Conservation (phyloP, 2,797 vertebrate genomes). For the Lates japonicus region DNA sequence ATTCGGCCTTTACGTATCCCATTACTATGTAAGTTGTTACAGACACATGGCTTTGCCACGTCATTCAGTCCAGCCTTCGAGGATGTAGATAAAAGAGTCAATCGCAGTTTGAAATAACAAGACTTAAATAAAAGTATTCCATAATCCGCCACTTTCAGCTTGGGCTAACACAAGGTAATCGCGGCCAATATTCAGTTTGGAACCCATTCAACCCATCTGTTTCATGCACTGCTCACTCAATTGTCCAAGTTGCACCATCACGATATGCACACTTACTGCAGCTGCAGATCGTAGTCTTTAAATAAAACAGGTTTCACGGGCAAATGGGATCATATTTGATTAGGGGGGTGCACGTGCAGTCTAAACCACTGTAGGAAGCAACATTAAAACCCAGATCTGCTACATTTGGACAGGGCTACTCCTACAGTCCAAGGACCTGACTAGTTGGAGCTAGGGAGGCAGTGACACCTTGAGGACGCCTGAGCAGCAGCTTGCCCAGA, state of each 20-base stretch:
- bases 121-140: not conserved
- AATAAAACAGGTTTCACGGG: not conserved
- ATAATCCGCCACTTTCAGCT: not conserved
- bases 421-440: slow-evolving; percentile 35
- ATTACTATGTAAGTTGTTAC: not conserved
- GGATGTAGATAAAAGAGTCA: not conserved
- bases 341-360: slow-evolving; percentile 42
- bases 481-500: slow-evolving; percentile 95
- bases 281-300: not conserved
- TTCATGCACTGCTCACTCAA: not conserved
- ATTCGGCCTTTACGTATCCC: too few relatives aligned
- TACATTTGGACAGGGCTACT: slow-evolving; percentile 18
- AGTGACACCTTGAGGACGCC: slow-evolving; percentile 96
- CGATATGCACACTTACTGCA: not conserved
- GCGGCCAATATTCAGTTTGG: not conserved
- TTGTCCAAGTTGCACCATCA: not conserved
- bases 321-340: not conserved
- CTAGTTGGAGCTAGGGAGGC: slow-evolving; percentile 65
- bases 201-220: not conserved
- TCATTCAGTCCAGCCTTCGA: not conserved
- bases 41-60: too few relatives aligned
- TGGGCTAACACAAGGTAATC: not conserved
- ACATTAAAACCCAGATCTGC: slow-evolving; percentile 15
- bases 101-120: too few relatives aligned
- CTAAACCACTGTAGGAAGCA: not conserved